Percentiles rank a stretch among this genome's conserved stretches.
Evolutionary conservation across 2,888 invertebrate genomes (phyloP).

Genomic region (Nephrotoma guestfalica): DNA sequence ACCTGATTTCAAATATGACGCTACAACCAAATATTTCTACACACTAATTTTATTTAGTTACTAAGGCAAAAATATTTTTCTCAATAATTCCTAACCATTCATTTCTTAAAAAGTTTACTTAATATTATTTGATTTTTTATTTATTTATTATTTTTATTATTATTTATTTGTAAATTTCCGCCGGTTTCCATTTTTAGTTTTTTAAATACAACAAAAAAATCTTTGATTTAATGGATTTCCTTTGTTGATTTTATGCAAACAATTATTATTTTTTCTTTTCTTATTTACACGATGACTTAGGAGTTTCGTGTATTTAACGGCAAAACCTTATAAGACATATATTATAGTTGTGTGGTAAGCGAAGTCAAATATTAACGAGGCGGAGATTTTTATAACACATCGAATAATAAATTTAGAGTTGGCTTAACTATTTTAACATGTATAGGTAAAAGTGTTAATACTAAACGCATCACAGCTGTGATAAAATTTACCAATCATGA

Average conservation of each 20-base stretch:
- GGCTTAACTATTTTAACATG: too few species aligned
- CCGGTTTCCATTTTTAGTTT: background rate
- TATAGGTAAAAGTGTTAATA: too few species aligned
- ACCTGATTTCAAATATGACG: background rate
- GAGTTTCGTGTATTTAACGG: background rate
- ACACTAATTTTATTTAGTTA: too few species aligned
- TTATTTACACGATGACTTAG: background rate
- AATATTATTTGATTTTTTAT: background rate
- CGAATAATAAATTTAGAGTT: too few species aligned
- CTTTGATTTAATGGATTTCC: background rate
- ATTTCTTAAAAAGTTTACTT: background rate
- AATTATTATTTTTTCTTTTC: background rate
- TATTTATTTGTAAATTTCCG: background rate
- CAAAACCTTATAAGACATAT: background rate
- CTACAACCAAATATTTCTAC: too few species aligned
- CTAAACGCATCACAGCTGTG: too few species aligned
- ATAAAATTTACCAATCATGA: too few species aligned
- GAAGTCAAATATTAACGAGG: background rate
- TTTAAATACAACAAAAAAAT: background rate
- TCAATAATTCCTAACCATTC: background rate
- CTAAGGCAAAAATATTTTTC: background rate
- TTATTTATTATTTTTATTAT: background rate
- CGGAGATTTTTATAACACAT: background rate
- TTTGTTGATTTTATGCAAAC: background rate
- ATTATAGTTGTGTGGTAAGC: background rate